These are phyloP conservation scores for Psilopsiagon aurifrons DNA, from an alignment of 2,113 vertebrate genomes.

Conservation along the genomic window DNA sequence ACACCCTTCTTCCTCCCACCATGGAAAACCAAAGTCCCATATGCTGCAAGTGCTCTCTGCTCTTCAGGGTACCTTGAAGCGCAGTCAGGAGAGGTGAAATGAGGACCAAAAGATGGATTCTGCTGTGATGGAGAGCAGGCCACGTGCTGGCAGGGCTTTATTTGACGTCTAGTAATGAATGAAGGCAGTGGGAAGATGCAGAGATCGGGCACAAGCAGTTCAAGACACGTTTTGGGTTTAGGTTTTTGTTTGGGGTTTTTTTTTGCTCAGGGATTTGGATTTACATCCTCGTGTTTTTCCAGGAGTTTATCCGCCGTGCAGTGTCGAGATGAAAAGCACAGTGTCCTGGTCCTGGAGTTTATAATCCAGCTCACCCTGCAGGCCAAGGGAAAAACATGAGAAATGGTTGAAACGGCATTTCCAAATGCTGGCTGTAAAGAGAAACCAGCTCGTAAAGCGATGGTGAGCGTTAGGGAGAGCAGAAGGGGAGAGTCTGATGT, in stretches of 20 bases:
- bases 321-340: slow-evolving; percentile 94
- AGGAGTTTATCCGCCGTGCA: slow-evolving; percentile 89
- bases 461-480: slow-evolving; percentile 4
- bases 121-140: neutral
- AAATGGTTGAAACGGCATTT: slow-evolving; percentile 40
- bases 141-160: neutral
- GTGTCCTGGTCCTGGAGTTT: slow-evolving; percentile 92
- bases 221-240: slow-evolving; percentile 7
- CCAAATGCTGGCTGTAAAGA: slow-evolving; percentile 29
- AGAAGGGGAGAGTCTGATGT: neutral
- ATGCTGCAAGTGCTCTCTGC: neutral
- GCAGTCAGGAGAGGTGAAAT: slow-evolving; percentile 47
- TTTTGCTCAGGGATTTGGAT: neutral
- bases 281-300: slow-evolving; percentile 18
- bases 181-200: neutral
- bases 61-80: slow-evolving; percentile 16
- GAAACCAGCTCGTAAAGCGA: slow-evolving; percentile 3
- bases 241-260: neutral
- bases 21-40: neutral
- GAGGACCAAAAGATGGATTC: slow-evolving; percentile 31
- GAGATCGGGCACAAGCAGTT: slow-evolving; percentile 3
- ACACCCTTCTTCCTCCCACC: slow-evolving; percentile 42
- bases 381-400: neutral
- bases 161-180: slow-evolving; percentile 3
- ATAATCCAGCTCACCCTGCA: slow-evolving; percentile 93